Evolutionary conservation across 2,888 invertebrate genomes (phyloP).

Genomic region (Cantharis rufa): DNA sequence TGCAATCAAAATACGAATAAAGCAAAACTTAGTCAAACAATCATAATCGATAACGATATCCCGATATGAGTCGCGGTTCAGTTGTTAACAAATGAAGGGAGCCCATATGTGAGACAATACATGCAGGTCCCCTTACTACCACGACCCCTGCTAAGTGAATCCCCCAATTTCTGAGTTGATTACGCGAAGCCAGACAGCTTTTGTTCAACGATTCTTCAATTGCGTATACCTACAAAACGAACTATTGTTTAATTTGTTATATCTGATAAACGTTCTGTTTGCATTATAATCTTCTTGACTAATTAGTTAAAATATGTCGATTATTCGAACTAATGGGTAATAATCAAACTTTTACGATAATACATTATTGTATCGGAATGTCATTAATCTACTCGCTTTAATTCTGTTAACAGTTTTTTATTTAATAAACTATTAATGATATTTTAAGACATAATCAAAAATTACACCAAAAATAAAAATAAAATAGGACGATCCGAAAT

Average conservation of each 20-base stretch:
- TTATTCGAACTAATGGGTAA: too few species aligned
- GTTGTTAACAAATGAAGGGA: constrained; percentile 51
- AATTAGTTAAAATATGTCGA: neutral
- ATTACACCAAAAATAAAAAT: neutral
- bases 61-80: constrained; percentile 47
- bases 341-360: neutral
- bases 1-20: constrained; percentile 24
- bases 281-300: neutral
- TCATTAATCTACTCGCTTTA: neutral
- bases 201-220: constrained; percentile 36
- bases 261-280: neutral
- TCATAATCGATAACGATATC: constrained; percentile 50
- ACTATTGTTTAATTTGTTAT: constrained; percentile 23
- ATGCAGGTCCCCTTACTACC: constrained; percentile 31
- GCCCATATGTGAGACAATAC: constrained; percentile 50
- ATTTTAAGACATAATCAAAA: neutral
- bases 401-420: neutral
- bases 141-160: constrained; percentile 53
- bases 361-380: neutral
- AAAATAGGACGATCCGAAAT: constrained; percentile 7
- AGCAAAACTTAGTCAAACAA: constrained; percentile 42
- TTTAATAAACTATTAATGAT: neutral
- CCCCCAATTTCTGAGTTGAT: constrained; percentile 55
- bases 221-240: constrained; percentile 21
- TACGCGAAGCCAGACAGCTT: constrained; percentile 54